phyloP scores from a whole-genome alignment of 1,140 invertebrate genomes.

The Neotoxoptera formosana region DNA sequence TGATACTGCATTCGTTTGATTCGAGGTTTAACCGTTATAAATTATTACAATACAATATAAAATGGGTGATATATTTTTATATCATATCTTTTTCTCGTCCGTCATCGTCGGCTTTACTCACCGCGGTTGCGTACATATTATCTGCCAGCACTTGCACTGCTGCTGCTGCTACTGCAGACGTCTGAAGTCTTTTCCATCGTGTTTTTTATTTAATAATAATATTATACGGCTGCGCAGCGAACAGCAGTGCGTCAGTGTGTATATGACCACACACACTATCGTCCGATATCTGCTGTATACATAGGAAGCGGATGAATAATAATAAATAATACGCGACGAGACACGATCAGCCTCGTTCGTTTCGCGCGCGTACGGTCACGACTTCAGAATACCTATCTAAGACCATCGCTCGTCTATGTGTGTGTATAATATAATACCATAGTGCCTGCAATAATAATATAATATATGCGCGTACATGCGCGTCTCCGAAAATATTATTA shows the following conservation, averaged over 20 bases:
- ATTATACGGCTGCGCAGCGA: neutral
- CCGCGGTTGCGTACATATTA: neutral
- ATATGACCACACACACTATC: neutral
- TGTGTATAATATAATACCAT: neutral
- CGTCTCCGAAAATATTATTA: slow-evolving; percentile 23
- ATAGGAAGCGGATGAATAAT: slow-evolving; percentile 28
- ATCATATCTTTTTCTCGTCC: neutral
- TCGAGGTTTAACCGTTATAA: no score
- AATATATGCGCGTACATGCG: neutral
- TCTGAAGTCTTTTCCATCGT: no score
- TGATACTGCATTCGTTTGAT: no score
- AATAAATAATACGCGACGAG: slow-evolving; percentile 16
- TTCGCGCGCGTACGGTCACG: slow-evolving; percentile 49
- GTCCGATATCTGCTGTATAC: neutral
- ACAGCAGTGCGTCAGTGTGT: neutral
- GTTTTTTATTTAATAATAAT: no score
- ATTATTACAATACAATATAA: neutral
- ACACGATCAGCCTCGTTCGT: slow-evolving; percentile 44
- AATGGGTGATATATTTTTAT: neutral
- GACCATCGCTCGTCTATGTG: neutral
- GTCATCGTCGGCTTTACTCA: neutral
- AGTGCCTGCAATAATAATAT: neutral
- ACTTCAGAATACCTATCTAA: neutral
- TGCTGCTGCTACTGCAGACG: no score
- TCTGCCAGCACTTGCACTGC: neutral